Percentiles rank a stretch among this genome's conserved stretches.
phyloP scores from a whole-genome alignment of 2,797 vertebrate species.

The Tachyglossus aculeatus region DNA sequence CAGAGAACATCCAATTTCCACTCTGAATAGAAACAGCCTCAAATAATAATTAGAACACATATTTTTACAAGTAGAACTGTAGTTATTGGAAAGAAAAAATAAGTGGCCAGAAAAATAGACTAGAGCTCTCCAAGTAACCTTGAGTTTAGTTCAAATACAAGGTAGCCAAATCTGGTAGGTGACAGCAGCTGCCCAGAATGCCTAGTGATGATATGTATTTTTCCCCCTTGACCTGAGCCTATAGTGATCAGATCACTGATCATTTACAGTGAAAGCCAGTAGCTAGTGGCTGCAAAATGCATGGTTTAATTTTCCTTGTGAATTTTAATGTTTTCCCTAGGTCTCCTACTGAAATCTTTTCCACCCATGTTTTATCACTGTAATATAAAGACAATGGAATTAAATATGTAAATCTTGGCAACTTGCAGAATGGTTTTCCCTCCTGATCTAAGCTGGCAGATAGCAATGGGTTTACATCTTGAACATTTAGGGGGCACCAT shows the following conservation, averaged over 20 bases:
- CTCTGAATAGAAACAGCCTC: too few relatives aligned
- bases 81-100: too few relatives aligned
- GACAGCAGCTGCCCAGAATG: not conserved
- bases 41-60: too few relatives aligned
- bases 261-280: not conserved
- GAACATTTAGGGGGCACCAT: not conserved
- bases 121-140: accelerated
- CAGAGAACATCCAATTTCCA: too few relatives aligned
- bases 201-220: accelerated
- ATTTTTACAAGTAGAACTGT: too few relatives aligned
- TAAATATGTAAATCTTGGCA: conserved; percentile 49
- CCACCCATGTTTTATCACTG: conserved; percentile 30
- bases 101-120: not conserved
- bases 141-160: not conserved
- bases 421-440: not conserved
- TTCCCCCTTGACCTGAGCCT: not conserved
- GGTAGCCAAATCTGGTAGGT: not conserved
- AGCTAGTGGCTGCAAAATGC: not conserved
- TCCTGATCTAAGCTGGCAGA: conserved; percentile 25
- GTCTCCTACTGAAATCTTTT: conserved; percentile 2
- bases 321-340: conserved; percentile 27
- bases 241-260: not conserved
- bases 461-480: conserved; percentile 22
- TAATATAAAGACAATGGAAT: conserved; percentile 16
- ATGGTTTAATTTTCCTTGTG: conserved; percentile 25